These are phyloP conservation scores for Hetaerina titia DNA, from an alignment of 2,888 invertebrate species.

Conservation along the genomic window DNA sequence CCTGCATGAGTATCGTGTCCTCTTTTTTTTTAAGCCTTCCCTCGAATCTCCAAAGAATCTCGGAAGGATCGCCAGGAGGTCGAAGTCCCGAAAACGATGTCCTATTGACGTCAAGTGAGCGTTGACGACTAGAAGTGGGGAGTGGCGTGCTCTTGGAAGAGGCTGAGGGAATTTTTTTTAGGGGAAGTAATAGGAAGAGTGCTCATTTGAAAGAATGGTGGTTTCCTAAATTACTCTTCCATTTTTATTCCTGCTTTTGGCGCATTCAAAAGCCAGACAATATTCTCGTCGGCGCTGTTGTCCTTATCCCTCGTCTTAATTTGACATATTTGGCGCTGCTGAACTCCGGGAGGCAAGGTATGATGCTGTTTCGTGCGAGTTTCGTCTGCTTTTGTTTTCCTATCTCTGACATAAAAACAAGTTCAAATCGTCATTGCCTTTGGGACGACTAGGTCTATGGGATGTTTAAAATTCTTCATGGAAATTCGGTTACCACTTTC, in stretches of 20 bases:
- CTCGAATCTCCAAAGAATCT: background rate
- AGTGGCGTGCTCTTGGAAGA: background rate
- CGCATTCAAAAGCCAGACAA: background rate
- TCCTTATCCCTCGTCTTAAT: background rate
- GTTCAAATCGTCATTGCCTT: no score
- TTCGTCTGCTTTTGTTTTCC: no score
- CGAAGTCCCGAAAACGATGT: constrained; percentile 57
- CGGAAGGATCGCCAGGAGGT: background rate
- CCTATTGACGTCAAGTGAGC: constrained; percentile 56
- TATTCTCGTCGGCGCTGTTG: background rate
- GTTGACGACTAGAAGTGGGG: background rate
- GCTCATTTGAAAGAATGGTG: background rate
- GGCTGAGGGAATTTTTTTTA: background rate
- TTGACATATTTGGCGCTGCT: background rate
- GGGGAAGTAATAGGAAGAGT: background rate
- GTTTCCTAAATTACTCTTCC: background rate
- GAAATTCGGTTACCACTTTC: no score
- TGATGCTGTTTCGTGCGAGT: no score
- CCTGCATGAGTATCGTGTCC: constrained; percentile 1
- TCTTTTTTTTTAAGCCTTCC: background rate
- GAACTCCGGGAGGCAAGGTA: background rate
- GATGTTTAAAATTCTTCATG: no score
- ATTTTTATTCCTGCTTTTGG: background rate
- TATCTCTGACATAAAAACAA: no score
- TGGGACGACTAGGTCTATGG: no score